Evolutionary conservation across 2,797 vertebrate genomes (phyloP), one percentile per base, ranked within the genome.

Genomic region (Graptemys geographica): DNA sequence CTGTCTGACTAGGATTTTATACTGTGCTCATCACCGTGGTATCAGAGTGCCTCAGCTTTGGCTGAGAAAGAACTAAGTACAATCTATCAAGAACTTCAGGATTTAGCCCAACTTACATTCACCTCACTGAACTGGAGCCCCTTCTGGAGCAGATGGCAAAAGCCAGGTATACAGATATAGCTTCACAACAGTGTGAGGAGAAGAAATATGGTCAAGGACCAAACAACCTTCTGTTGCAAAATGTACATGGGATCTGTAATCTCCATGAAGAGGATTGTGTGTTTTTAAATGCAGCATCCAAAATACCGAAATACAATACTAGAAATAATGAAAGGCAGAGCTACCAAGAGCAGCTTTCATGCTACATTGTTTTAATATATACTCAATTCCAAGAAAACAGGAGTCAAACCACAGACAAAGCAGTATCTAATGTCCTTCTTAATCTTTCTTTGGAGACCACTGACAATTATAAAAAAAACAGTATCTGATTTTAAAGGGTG

Each of bases 371-470:
- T 56, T 56, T 49, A 83, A 90, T 72, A 94, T 78, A 79, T 76
- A 79, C 84, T 79, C 4, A 13, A 83, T 87, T 78, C n/a, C 51
- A 88, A 81, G 65, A 87, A 90, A 94, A 91, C 19, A 93, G 76
- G 6, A 57, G 53, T 1, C 56, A 91, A 93, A 96, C 88, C 41
- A 57, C 6, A 83, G 57, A 78, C 78, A 89, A 87, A 28, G 5
- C 72, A 87, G 12, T 47, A 72, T 62, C 80, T 51, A 78, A 74
- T 85, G 53, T 19, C 65, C 12, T 88, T 93, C 37, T 87, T 79
- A 88, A 1, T 89, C 51, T 57, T 91, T 57, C 72, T 88, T 92
- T 85, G 44, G 72, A 47, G 83, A 62, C 33, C 49, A 51, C 62
- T 55, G 53, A 53, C 74, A 69, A 19, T 25, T 11, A 19, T 87